phyloP scores from a whole-genome alignment of 2,113 vertebrate species.

The Oxygymnocypris stewartii region DNA sequence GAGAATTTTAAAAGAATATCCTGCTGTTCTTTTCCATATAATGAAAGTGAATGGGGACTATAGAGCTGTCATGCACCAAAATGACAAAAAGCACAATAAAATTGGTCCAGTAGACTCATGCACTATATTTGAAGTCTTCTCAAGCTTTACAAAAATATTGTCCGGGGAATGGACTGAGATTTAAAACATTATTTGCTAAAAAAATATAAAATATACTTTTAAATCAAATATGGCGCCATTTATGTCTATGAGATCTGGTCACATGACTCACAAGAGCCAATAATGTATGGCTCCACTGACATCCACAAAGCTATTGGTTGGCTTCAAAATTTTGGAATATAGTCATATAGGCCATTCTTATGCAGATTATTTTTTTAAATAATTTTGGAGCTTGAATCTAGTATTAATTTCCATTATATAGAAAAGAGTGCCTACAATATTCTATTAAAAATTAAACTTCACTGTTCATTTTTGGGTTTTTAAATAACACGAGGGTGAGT shows the following conservation, averaged over 20 bases:
- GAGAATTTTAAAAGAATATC: background rate
- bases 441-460: too few species aligned
- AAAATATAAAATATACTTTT: background rate
- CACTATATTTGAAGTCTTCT: too few species aligned
- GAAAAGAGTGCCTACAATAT: too few species aligned
- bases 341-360: too few species aligned
- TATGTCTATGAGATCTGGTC: background rate
- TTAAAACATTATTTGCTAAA: too few species aligned
- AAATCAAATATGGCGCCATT: background rate
- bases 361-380: too few species aligned
- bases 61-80: background rate
- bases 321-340: too few species aligned
- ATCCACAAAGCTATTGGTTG: too few species aligned
- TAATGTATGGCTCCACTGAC: too few species aligned
- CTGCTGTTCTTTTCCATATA: background rate
- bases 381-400: too few species aligned
- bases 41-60: background rate
- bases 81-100: background rate
- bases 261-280: too few species aligned
- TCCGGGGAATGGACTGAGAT: background rate
- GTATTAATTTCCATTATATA: background rate
- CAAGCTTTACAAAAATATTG: too few species aligned
- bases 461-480: background rate
- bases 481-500: background rate
- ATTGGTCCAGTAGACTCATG: background rate